Evolutionary conservation across 1,140 invertebrate genomes (phyloP).

Genomic region (Homalodisca vitripennis): DNA sequence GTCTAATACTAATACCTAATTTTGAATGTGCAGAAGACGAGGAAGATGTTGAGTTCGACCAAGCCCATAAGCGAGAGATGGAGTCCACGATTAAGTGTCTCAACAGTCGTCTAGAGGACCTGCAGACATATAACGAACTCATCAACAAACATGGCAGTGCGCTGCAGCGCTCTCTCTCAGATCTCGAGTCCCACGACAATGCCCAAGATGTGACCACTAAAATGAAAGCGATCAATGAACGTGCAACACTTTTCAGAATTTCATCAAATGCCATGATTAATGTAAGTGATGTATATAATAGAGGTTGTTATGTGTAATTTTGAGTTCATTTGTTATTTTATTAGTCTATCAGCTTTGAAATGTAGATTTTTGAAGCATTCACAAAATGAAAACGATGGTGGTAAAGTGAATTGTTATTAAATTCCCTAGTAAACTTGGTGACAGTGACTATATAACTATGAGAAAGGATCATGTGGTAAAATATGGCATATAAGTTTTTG

Average conservation of each 20-base stretch:
- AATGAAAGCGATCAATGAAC: constrained; percentile 81
- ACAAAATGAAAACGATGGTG: too few species aligned
- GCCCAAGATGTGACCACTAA: constrained; percentile 55
- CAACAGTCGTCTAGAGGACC: constrained; percentile 71
- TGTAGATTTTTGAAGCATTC: too few species aligned
- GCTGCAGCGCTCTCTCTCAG: constrained; percentile 79
- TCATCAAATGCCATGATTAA: constrained; percentile 95
- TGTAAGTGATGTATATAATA: constrained; percentile 58
- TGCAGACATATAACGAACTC: constrained; percentile 88
- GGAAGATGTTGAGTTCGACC: constrained; percentile 65
- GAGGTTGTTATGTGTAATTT: too few species aligned
- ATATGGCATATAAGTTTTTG: too few species aligned
- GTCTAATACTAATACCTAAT: too few species aligned
- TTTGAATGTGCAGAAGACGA: constrained; percentile 81
- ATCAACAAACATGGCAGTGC: constrained; percentile 84
- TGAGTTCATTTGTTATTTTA: too few species aligned
- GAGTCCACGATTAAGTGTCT: constrained; percentile 60
- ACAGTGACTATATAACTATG: too few species aligned
- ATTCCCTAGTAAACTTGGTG: too few species aligned
- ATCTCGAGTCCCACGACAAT: constrained; percentile 74
- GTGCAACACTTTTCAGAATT: constrained; percentile 90
- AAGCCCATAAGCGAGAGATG: constrained; percentile 49
- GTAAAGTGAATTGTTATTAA: too few species aligned
- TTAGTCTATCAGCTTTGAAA: too few species aligned
- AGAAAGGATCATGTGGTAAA: too few species aligned